Evolutionary conservation across 2,888 invertebrate genomes (phyloP).

Genomic region (Drosophila kanekoi): DNA sequence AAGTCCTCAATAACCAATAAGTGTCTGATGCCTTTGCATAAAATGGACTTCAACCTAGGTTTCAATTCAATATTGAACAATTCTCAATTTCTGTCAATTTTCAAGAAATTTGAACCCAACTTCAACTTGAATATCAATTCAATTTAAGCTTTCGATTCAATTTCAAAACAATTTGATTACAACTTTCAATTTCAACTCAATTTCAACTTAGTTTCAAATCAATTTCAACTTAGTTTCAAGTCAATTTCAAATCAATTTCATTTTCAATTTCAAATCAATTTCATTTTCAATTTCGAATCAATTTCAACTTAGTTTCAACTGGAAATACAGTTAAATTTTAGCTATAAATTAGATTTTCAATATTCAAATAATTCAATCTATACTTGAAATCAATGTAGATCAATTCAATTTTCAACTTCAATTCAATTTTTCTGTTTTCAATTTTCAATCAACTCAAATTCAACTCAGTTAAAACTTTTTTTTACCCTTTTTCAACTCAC

Average conservation of each 20-base stretch:
- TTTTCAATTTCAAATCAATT: too few species aligned
- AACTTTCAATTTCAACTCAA: neutral
- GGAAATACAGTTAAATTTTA: too few species aligned
- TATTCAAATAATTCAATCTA: too few species aligned
- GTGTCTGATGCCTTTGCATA: neutral
- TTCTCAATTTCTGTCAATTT: neutral
- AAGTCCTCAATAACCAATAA: neutral
- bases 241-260: neutral
- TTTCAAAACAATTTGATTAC: neutral
- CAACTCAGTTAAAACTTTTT: too few species aligned
- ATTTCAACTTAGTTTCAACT: too few species aligned
- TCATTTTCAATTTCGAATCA: too few species aligned
- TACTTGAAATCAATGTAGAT: too few species aligned
- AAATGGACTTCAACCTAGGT: neutral
- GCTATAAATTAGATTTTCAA: too few species aligned
- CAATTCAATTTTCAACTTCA: neutral
- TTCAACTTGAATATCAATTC: neutral
- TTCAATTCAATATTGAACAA: neutral
- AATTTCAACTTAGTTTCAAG: neutral
- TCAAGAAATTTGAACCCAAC: neutral
- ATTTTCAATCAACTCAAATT: too few species aligned
- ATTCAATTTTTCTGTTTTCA: neutral
- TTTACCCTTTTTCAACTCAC: too few species aligned
- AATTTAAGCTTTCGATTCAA: neutral
- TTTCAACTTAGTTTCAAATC: neutral